These are phyloP conservation scores for Numenius arquata DNA, from an alignment of 2,113 vertebrate species.

Conservation along the genomic window DNA sequence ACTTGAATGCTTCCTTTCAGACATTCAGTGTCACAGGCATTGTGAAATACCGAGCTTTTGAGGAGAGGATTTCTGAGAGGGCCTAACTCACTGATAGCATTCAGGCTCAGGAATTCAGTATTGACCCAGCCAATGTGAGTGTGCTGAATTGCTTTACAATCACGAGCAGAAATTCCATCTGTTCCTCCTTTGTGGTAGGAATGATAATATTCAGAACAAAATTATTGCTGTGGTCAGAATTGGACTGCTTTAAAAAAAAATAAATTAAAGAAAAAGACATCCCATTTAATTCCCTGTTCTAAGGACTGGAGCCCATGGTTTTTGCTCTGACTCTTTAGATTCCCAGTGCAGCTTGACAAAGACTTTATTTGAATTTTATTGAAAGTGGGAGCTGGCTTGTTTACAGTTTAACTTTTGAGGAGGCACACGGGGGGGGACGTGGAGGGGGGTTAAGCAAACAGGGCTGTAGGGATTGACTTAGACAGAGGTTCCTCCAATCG, in stretches of 20 bases:
- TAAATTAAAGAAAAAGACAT: not conserved
- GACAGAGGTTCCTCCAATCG: not conserved
- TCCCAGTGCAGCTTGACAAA: not conserved
- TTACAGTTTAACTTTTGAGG: conserved; percentile 15
- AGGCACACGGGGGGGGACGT: not conserved
- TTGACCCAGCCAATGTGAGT: not conserved
- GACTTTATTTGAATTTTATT: not conserved
- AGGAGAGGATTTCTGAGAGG: not conserved
- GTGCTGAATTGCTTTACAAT: not conserved
- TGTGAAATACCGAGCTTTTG: not conserved
- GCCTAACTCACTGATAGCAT: not conserved
- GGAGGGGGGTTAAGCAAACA: not conserved
- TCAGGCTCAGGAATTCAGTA: not conserved
- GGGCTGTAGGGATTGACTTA: not conserved
- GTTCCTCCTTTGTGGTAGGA: not conserved
- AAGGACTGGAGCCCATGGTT: not conserved
- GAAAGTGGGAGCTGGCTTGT: not conserved
- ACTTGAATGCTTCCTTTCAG: not conserved
- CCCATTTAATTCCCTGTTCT: not conserved
- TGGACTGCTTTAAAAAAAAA: not conserved
- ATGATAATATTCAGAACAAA: not conserved
- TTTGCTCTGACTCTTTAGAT: not conserved
- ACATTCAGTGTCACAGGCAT: not conserved
- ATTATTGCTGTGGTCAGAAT: not conserved
- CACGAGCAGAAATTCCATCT: not conserved